phyloP scores from a whole-genome alignment of 1,140 invertebrate species.

The Drosophila sucinea region DNA sequence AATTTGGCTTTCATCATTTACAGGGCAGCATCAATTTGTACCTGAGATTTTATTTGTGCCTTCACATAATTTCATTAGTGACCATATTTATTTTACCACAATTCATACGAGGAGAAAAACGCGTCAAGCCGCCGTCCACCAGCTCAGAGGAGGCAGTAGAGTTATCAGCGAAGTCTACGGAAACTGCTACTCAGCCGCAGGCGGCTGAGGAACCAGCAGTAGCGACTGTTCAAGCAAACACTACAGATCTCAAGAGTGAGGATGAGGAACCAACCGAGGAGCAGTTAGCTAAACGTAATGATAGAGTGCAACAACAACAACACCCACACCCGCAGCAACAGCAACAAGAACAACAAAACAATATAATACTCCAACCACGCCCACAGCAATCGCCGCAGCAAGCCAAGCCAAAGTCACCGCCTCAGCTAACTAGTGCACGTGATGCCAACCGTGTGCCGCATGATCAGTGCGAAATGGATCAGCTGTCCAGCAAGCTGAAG shows the following conservation, averaged over 20 bases:
- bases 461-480: conserved; percentile 82
- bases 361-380: conserved; percentile 52
- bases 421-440: conserved; percentile 45
- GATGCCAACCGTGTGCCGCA: conserved; percentile 78
- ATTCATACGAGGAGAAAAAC: conserved; percentile 73
- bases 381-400: conserved; percentile 47
- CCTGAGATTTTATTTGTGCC: conserved; percentile 87
- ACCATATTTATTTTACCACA: conserved; percentile 85
- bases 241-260: conserved; percentile 54
- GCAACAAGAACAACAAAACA: conserved; percentile 39
- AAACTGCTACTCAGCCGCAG: conserved; percentile 9
- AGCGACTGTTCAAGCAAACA: conserved; percentile 14
- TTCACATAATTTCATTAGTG: conserved; percentile 85
- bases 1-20: conserved; percentile 30
- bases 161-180: conserved; percentile 9
- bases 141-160: conserved; percentile 13
- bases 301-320: conserved; percentile 43
- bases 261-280: conserved; percentile 25
- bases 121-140: conserved; percentile 23
- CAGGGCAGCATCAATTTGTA: conserved; percentile 86
- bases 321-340: conserved; percentile 24
- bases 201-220: neutral
- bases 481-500: conserved; percentile 79
- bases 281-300: conserved; percentile 59
- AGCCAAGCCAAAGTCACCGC: conserved; percentile 22